These are phyloP conservation scores for Notodonta dromedarius DNA, from an alignment of 2,888 invertebrate species.

Conservation along the genomic window DNA sequence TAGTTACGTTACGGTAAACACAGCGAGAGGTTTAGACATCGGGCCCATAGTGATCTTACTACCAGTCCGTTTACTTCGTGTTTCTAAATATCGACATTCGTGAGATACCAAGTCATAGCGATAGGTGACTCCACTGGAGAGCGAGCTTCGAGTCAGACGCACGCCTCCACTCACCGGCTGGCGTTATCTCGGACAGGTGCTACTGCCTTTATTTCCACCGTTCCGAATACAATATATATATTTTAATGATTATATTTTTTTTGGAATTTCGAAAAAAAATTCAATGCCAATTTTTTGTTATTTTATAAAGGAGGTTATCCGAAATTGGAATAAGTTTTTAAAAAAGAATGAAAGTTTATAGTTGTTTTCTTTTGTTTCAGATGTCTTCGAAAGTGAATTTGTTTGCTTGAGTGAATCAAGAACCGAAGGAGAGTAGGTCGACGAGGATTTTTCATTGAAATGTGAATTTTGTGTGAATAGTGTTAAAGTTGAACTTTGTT, in stretches of 20 bases:
- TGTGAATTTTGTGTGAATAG: constrained; percentile 76
- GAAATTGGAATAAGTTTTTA: constrained; percentile 14
- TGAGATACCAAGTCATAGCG: constrained; percentile 60
- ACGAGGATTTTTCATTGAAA: constrained; percentile 66
- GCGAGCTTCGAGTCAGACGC: constrained; percentile 67
- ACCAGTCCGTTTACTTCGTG: constrained; percentile 60
- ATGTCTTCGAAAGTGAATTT: constrained; percentile 72
- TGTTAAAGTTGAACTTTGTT: constrained; percentile 70
- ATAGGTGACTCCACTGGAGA: constrained; percentile 66
- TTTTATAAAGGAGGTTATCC: neutral
- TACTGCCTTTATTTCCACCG: constrained; percentile 21
- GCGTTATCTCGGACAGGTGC: constrained; percentile 54
- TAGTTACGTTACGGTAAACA: constrained; percentile 38
- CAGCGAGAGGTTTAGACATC: constrained; percentile 64
- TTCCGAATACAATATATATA: constrained; percentile 11
- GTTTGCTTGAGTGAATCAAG: constrained; percentile 68
- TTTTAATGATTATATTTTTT: constrained; percentile 10
- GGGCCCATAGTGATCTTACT: constrained; percentile 57
- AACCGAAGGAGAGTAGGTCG: constrained; percentile 48
- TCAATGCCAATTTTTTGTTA: neutral
- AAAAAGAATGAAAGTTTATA: constrained; percentile 37
- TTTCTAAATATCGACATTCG: constrained; percentile 70
- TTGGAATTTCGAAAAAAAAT: constrained; percentile 1
- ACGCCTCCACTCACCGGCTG: constrained; percentile 56
- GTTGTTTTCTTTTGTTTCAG: constrained; percentile 75